phyloP scores from a whole-genome alignment of 2,113 vertebrate species.

The Ailurus styani region DNA sequence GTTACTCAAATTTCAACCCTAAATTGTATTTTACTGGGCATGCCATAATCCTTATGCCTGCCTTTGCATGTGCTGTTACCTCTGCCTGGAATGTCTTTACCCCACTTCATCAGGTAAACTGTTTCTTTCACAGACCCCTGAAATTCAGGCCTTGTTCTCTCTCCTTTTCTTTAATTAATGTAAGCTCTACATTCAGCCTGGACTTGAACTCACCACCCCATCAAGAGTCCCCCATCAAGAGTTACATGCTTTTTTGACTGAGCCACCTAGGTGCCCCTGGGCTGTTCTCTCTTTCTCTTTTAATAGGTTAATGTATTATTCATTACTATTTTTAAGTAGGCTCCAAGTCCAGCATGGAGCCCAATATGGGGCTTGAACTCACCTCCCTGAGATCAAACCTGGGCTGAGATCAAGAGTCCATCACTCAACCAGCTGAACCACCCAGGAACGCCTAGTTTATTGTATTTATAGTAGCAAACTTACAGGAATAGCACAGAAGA shows the following conservation, averaged over 20 bases:
- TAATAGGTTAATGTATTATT: too few relatives aligned
- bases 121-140: background rate
- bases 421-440: background rate
- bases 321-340: too few relatives aligned
- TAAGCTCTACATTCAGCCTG: too few relatives aligned
- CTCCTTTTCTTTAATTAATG: too few relatives aligned
- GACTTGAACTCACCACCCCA: too few relatives aligned
- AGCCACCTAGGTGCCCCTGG: too few relatives aligned
- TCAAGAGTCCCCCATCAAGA: background rate
- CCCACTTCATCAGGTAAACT: background rate
- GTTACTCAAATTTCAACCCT: background rate
- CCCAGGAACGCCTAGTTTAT: slow-evolving; percentile 76
- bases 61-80: background rate
- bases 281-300: too few relatives aligned
- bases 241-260: background rate
- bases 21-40: background rate
- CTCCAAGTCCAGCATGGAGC: too few relatives aligned
- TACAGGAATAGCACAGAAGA: slow-evolving; percentile 90
- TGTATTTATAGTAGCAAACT: slow-evolving; percentile 92
- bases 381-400: too few relatives aligned
- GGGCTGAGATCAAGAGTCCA: too few relatives aligned
- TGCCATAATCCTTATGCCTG: background rate
- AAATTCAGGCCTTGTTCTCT: too few relatives aligned
- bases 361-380: too few relatives aligned
- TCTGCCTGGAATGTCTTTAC: background rate